Evolutionary conservation across 2,113 vertebrate species (phyloP), one percentile per base, ranked within the genome.

Genomic region (Cephalopholis sonnerati): DNA sequence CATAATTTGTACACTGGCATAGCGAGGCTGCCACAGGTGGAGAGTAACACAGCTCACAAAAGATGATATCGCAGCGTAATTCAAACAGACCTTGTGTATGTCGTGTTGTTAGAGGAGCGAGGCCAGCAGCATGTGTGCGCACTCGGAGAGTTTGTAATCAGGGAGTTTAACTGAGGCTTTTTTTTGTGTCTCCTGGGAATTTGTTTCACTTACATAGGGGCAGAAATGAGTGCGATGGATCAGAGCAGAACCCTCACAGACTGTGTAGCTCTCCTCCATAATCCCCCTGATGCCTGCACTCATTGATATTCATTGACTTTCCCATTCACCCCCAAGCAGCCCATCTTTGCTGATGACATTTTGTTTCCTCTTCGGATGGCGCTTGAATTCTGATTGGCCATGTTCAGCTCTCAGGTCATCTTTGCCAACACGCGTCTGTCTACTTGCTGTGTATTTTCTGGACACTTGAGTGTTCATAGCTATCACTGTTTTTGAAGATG

Each of bases 251-350:
- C 51, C 39, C 29, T 12, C 7, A 41, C n/a, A 57, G 57, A 39
- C 39, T 17, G 12, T 44, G 8, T 4, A 48, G 62, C 32, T 62
- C 41, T 44, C n/a, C 48, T 36, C n/a, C 4, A 4, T 74, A 67
- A 63, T 50, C 69, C 70, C 55, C 57, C 25, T 48, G 22, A 78
- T 74, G 24, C 53, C n/a, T 41, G 3, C 18, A 53, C 77, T 84
- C 74, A 82, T 84, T 82, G 57, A 55, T 71, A 82, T 82, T 91
- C 81, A 79, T 71, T 77, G 68, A 12, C 18, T 83, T 50, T 66
- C 44, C 53, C 25, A 46, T 25, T 55, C 41, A n/a, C 13, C 18
- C 15, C 4, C 0, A n/a, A 0, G 5, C 15, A 18, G 11, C 18
- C 27, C 36, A 18, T 66, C 29, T 32, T 13, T 3, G n/a, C 65